Conservation (phyloP, 2,888 invertebrate species). For the Caenorhabditis sulstoni region DNA sequence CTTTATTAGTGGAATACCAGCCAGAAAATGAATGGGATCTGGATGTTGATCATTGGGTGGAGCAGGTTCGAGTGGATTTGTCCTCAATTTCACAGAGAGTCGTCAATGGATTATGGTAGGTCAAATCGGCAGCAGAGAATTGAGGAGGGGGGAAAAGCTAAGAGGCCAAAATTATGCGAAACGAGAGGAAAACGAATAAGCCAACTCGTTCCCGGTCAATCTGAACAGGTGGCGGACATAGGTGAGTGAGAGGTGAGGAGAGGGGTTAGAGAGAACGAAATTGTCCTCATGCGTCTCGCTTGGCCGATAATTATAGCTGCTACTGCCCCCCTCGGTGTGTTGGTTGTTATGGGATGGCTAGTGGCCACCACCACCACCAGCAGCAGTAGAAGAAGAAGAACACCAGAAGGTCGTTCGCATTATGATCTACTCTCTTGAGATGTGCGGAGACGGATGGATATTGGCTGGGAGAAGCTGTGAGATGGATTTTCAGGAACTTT, state of each 20-base stretch:
- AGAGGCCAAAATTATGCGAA: too few species aligned
- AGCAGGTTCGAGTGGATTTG: too few species aligned
- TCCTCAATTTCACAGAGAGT: too few species aligned
- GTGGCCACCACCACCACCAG: neutral
- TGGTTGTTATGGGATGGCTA: conserved; percentile 1
- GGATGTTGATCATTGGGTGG: too few species aligned
- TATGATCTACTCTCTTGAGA: neutral
- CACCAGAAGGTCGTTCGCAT: conserved; percentile 26
- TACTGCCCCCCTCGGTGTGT: neutral
- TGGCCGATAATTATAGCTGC: conserved; percentile 33
- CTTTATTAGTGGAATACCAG: too few species aligned
- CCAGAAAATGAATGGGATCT: too few species aligned
- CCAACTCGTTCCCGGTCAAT: too few species aligned
- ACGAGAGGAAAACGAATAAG: too few species aligned
- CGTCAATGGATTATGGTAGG: too few species aligned
- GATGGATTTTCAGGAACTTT: neutral
- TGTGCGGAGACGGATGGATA: neutral
- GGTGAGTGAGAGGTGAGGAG: neutral
- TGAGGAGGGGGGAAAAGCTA: too few species aligned
- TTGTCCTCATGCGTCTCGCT: neutral
- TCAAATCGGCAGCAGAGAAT: too few species aligned
- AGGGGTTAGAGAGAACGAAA: neutral
- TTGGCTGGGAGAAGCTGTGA: neutral
- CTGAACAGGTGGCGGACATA: neutral
- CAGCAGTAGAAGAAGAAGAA: conserved; percentile 1